Evolutionary conservation across 2,888 invertebrate genomes (phyloP), one percentile per base, ranked within the genome.

Genomic region (Stegana nigrithorax): DNA sequence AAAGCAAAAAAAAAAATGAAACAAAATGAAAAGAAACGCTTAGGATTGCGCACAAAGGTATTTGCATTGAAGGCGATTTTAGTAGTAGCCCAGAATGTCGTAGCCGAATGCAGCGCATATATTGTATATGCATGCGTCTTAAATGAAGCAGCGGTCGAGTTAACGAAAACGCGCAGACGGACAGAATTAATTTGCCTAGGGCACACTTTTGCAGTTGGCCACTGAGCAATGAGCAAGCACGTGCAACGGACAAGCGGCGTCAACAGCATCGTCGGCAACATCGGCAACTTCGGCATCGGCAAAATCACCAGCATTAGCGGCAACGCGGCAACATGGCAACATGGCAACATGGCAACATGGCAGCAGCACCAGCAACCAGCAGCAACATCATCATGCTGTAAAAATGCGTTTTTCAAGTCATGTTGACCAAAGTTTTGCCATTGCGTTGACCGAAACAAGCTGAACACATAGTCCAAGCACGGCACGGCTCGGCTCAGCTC

Each of bases 321-420:
- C n/a, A n/a, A n/a, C n/a, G 8, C 32, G n/a, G 6, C n/a, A n/a
- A n/a, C n/a, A n/a, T n/a, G n/a, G n/a, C n/a, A n/a, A n/a, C n/a
- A n/a, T n/a, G n/a, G n/a, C n/a, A n/a, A n/a, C n/a, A n/a, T n/a
- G n/a, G n/a, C n/a, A n/a, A n/a, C n/a, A n/a, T n/a, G n/a, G n/a
- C 44, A 44, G 17, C n/a, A 14, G 17, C 44, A 44, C 23, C 47
- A 47, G n/a, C 25, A 47, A 12, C 6, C n/a, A 23, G 8, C 14
- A 47, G 3, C 51, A 29, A 27, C 51, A 51, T 23, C 29, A 51
- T 27, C 14, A 27, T 26, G 51, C 23, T 55, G 53, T 36, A 21
- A 36, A 75, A 80, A 78, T 77, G 76, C 80, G 75, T 79, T 78
- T 73, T 75, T 73, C 66, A 77, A 65, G 62, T 67, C 73, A 47